These are phyloP conservation scores for Enoplolaimus lenunculus DNA, from an alignment of 2,888 invertebrate species.

Conservation along the genomic window DNA sequence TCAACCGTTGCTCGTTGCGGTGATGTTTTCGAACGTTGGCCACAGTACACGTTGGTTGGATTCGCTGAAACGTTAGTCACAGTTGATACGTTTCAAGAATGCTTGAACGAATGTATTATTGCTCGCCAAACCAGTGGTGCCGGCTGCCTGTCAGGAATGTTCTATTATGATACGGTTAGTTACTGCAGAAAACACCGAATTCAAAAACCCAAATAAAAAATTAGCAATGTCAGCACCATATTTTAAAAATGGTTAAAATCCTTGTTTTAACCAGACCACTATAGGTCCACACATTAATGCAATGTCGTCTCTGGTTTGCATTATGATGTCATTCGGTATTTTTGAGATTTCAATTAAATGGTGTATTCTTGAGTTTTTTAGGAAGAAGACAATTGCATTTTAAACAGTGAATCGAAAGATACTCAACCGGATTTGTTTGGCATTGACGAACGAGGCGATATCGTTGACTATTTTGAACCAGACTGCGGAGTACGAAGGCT, in stretches of 20 bases:
- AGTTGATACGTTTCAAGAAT: slow-evolving; percentile 13
- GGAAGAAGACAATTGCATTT: slow-evolving; percentile 17
- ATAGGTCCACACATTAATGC: no score
- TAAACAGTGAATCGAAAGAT: slow-evolving; percentile 17
- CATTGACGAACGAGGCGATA: slow-evolving; percentile 2
- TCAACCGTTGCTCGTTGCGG: slow-evolving; percentile 5
- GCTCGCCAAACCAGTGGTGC: neutral
- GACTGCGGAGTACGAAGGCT: slow-evolving; percentile 3
- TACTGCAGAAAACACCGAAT: no score
- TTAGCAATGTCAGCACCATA: no score
- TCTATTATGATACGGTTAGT: slow-evolving; percentile 18
- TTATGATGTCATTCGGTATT: no score
- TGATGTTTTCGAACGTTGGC: slow-evolving; percentile 17
- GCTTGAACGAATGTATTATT: slow-evolving; percentile 16
- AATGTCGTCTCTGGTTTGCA: no score
- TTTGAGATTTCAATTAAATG: no score
- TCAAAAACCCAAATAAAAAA: no score
- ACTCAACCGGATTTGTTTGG: slow-evolving; percentile 14
- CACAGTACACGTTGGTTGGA: slow-evolving; percentile 17
- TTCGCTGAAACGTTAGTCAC: slow-evolving; percentile 6
- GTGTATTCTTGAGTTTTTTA: no score
- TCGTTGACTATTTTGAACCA: slow-evolving; percentile 16
- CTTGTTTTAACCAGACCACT: no score
- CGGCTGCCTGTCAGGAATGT: slow-evolving; percentile 17
- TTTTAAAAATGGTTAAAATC: no score